phyloP scores from a whole-genome alignment of 37 sponge, comb jelly and placozoan genomes.

The Mnemiopsis leidyi region DNA sequence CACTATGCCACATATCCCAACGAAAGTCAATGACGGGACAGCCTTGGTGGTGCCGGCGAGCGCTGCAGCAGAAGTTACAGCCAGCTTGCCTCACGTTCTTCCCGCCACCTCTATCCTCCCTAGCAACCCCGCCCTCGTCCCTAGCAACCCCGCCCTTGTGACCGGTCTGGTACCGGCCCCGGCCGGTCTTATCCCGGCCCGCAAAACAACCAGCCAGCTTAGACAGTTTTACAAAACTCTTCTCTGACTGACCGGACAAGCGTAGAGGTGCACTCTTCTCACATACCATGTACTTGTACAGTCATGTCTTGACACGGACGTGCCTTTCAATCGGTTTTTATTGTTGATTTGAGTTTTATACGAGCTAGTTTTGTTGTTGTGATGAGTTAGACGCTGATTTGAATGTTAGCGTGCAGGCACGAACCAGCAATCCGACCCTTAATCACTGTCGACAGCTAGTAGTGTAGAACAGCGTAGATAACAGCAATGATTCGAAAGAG shows the following conservation, averaged over 20 bases:
- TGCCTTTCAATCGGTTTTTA: not conserved
- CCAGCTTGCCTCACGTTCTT: not conserved
- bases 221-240: constrained; percentile 41
- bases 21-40: constrained; percentile 1
- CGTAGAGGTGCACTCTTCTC: no score
- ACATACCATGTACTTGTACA: no score
- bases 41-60: not conserved
- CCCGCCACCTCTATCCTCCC: not conserved
- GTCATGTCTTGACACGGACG: no score
- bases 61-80: not conserved
- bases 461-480: no score
- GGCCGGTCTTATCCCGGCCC: not conserved
- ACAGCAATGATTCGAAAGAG: no score
- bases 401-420: no score
- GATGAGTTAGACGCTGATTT: no score
- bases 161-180: not conserved
- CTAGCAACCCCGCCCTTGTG: not conserved
- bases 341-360: not conserved
- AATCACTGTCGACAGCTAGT: no score
- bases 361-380: no score
- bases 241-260: no score
- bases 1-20: constrained; percentile 38
- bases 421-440: no score
- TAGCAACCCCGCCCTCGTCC: not conserved
- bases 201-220: not conserved